Evolutionary conservation across 1,140 invertebrate species (phyloP), one percentile per base, ranked within the genome.

Genomic region (Spodoptera litura): DNA sequence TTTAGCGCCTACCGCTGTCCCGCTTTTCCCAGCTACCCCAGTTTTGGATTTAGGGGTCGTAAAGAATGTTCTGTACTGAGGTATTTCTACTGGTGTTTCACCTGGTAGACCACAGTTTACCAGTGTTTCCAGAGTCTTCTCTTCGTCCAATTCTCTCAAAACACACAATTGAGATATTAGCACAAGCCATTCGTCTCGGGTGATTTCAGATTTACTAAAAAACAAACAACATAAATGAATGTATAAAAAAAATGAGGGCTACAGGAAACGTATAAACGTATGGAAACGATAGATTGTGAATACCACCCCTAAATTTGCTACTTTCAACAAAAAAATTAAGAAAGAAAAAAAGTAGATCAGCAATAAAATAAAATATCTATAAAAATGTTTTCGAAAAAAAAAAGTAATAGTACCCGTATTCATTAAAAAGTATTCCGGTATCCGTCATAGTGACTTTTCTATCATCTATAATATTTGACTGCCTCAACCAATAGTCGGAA

Each of bases 81-180:
- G 92, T 6, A 92, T 85, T 2, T 84, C 49, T 0, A 93, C 88
- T 0, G 87, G 86, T 0, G 72, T 78, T 52, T 88, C 83, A 0
- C 92, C 93, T 0, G 93, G 92, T 3, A 90, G 73, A 2, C 92
- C 92, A 59, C 93, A 93, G 74, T 92, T 92, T 1, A 87, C 92
- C 10, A 94, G 74, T 0, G 78, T 84, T 25, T 89, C 90, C 13
- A 85, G 64, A 1, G 82, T 75, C 59, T 85, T 87, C 25, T 91
- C 88, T 55, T 86, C 80, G 35, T 94, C 84, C 6, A 89, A 55
- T 4, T 78, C 71, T 72, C 89, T 91, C 9, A 85, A 27, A 35
- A 84, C 82, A 25, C 90, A 92, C 11, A 94, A 64, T 49, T 92
- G 87, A 2, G 61, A 74, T 27, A 94, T 44, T 44, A 89, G 90